Conservation (phyloP, 1,140 invertebrate species). For the Telenomus remus region DNA sequence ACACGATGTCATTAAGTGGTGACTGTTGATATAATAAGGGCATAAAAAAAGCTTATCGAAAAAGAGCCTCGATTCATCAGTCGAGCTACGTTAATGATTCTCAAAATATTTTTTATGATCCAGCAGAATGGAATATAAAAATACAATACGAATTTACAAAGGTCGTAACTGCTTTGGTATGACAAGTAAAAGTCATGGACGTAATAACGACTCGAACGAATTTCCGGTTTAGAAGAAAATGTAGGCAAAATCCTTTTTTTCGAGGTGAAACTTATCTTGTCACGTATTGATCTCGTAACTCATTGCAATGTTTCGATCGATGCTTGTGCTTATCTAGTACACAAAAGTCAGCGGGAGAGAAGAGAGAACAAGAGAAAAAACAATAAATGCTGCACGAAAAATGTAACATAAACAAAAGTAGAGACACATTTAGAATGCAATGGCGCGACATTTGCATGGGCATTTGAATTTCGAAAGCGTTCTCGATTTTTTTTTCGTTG, state of each 20-base stretch:
- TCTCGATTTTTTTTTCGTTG: conserved; percentile 26
- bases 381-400: conserved; percentile 7
- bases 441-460: conserved; percentile 38
- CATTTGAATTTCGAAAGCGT: conserved; percentile 34
- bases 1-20: too few species aligned
- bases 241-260: too few species aligned
- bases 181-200: too few species aligned
- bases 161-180: too few species aligned
- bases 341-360: conserved; percentile 14
- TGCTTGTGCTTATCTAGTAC: conserved; percentile 11
- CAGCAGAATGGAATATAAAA: conserved; percentile 10
- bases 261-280: conserved; percentile 23
- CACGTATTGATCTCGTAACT: conserved; percentile 39
- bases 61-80: conserved; percentile 14
- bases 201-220: too few species aligned
- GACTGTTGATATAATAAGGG: not conserved
- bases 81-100: conserved; percentile 24
- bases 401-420: conserved; percentile 28
- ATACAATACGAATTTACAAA: too few species aligned
- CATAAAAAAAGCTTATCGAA: conserved; percentile 14
- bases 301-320: conserved; percentile 32
- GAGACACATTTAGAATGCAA: conserved; percentile 31
- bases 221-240: too few species aligned
- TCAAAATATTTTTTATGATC: conserved; percentile 22
- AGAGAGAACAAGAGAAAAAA: not conserved